A percentile compares a stretch with the other conserved stretches of the same genome.
Conservation (phyloP, 2,113 vertebrate genomes). For the Tauraco erythrolophus region DNA sequence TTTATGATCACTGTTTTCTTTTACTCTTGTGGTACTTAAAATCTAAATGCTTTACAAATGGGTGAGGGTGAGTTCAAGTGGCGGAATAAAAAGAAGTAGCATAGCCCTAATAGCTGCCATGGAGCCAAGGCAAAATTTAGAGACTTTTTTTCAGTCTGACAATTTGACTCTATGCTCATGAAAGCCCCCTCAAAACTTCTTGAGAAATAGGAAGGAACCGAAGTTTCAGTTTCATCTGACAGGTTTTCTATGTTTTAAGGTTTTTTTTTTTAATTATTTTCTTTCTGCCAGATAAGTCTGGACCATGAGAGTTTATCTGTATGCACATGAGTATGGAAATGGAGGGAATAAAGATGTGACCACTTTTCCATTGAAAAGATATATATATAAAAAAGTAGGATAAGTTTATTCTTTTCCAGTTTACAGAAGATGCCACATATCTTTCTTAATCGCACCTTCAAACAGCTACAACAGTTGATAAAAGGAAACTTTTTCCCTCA, state of each 20-base stretch:
- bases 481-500: accelerated
- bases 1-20: background rate
- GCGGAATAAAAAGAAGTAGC: background rate
- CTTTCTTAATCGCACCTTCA: background rate
- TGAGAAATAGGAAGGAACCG: background rate
- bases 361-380: background rate
- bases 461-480: background rate
- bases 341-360: background rate
- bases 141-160: background rate
- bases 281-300: background rate
- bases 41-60: background rate
- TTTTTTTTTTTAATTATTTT: background rate
- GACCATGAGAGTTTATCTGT: background rate
- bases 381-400: background rate
- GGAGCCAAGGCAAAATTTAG: background rate
- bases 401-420: background rate
- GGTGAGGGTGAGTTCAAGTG: background rate
- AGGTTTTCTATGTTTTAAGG: background rate
- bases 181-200: background rate
- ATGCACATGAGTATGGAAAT: background rate
- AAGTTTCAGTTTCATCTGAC: background rate
- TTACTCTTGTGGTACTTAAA: background rate
- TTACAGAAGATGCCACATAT: background rate
- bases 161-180: background rate
- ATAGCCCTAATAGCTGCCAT: background rate